phyloP scores from a whole-genome alignment of 2,888 invertebrate genomes.

The Herminia tarsipennalis region DNA sequence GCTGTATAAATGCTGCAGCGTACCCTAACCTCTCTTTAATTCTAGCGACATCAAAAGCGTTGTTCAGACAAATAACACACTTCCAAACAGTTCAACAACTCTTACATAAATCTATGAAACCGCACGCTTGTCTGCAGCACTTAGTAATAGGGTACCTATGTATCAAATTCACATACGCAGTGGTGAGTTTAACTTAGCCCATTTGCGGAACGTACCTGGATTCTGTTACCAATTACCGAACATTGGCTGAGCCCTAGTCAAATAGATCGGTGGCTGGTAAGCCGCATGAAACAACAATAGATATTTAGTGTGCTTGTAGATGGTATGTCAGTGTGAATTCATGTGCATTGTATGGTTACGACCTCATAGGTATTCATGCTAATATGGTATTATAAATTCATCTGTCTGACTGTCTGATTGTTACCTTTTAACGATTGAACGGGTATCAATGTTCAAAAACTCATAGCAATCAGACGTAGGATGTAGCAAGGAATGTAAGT shows the following conservation, averaged over 20 bases:
- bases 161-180: slow-evolving; percentile 39
- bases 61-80: slow-evolving; percentile 1
- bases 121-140: neutral
- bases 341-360: neutral
- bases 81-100: slow-evolving; percentile 1
- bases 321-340: neutral
- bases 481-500: too few relatives aligned
- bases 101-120: slow-evolving; percentile 3
- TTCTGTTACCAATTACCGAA: slow-evolving; percentile 51
- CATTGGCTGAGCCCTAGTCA: slow-evolving; percentile 31
- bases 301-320: slow-evolving; percentile 9
- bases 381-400: too few relatives aligned
- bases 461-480: too few relatives aligned
- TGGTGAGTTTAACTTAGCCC: slow-evolving; percentile 34
- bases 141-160: slow-evolving; percentile 25
- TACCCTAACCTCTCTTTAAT: too few relatives aligned
- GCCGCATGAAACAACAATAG: slow-evolving; percentile 28
- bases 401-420: too few relatives aligned
- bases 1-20: too few relatives aligned
- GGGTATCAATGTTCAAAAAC: too few relatives aligned
- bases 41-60: neutral
- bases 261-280: slow-evolving; percentile 28
- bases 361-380: too few relatives aligned
- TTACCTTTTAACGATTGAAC: too few relatives aligned
- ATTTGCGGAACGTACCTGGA: slow-evolving; percentile 38